Conservation (phyloP, 2,113 vertebrate species). For the Eublepharis macularius region DNA sequence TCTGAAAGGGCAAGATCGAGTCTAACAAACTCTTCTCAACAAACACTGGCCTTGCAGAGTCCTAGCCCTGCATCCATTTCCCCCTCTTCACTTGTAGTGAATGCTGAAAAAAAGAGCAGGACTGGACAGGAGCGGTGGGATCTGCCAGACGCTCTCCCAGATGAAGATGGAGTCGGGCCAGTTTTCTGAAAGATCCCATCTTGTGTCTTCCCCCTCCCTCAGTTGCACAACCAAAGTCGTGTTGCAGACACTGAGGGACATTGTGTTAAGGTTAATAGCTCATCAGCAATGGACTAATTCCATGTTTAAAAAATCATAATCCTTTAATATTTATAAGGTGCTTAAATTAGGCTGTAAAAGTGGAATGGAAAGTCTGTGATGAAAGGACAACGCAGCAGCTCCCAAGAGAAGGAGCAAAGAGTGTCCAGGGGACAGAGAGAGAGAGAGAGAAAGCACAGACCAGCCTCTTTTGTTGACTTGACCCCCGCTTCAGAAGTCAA, state of each 20-base stretch:
- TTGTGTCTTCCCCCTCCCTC: too few relatives aligned
- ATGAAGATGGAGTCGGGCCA: neutral
- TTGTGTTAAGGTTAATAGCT: neutral
- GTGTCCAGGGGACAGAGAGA: neutral
- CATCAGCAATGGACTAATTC: neutral
- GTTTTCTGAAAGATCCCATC: neutral
- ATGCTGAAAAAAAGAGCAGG: too few relatives aligned
- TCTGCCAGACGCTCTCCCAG: neutral
- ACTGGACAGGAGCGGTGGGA: too few relatives aligned
- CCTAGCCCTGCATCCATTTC: too few relatives aligned
- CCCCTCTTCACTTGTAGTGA: too few relatives aligned
- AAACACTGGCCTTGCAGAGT: too few relatives aligned
- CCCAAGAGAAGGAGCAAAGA: neutral
- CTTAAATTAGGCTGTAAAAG: neutral
- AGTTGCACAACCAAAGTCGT: neutral
- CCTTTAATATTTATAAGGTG: neutral
- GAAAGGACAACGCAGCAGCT: neutral
- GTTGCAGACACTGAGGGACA: neutral
- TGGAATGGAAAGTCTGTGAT: neutral
- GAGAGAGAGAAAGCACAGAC: too few relatives aligned
- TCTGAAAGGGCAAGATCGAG: too few relatives aligned
- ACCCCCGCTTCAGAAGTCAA: too few relatives aligned
- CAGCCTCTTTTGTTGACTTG: too few relatives aligned
- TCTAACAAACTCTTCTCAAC: too few relatives aligned
- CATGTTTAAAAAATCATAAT: neutral